phyloP scores from a whole-genome alignment of 2,888 invertebrate species.

The Ectobius pallidus region DNA sequence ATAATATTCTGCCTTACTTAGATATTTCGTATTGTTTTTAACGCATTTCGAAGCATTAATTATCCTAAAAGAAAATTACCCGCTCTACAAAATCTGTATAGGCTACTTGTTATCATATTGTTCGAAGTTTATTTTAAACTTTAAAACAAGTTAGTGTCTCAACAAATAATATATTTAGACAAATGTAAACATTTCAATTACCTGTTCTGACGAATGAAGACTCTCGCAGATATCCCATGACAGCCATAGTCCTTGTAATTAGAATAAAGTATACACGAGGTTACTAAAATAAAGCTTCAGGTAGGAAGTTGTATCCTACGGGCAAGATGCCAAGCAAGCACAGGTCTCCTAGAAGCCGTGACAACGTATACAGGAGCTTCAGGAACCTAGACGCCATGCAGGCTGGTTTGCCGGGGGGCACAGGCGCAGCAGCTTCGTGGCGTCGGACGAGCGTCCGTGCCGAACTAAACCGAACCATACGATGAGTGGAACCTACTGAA shows the following conservation, averaged over 20 bases:
- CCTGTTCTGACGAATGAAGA: neutral
- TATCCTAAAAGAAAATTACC: too few species aligned
- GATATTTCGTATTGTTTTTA: too few species aligned
- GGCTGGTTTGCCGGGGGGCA: neutral
- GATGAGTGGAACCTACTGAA: neutral
- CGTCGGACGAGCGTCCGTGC: neutral
- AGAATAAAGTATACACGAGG: neutral
- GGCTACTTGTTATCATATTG: too few species aligned
- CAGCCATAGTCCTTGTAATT: neutral
- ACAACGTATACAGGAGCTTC: neutral
- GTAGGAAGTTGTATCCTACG: neutral
- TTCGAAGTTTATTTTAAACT: too few species aligned
- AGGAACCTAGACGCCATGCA: constrained; percentile 7
- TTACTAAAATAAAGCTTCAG: neutral
- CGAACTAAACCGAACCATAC: neutral
- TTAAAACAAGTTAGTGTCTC: too few species aligned
- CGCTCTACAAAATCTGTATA: too few species aligned
- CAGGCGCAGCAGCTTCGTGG: neutral
- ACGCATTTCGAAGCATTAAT: too few species aligned
- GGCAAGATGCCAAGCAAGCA: neutral
- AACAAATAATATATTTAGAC: too few species aligned
- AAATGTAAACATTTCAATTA: neutral
- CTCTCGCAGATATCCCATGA: neutral
- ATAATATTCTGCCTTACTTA: too few species aligned
- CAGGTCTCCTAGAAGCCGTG: neutral